Evolutionary conservation across 2,888 invertebrate species (phyloP).

Genomic region (Hypsopygia costalis): DNA sequence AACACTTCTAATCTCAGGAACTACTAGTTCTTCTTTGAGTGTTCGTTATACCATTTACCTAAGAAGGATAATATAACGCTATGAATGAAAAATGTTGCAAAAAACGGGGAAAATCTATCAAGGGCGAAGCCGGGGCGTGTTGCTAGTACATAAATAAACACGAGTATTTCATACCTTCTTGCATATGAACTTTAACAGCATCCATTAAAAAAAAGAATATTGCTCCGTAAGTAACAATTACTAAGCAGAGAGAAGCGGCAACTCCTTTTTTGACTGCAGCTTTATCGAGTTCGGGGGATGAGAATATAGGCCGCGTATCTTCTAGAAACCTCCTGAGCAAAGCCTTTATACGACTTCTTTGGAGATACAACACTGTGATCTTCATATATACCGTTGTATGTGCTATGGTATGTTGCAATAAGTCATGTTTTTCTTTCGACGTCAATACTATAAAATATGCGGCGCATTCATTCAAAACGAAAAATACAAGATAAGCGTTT

Average conservation of each 20-base stretch:
- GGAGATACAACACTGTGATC: constrained; percentile 32
- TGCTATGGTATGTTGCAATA: constrained; percentile 37
- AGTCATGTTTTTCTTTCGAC: constrained; percentile 38
- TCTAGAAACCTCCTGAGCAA: constrained; percentile 42
- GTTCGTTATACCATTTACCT: too few relatives aligned
- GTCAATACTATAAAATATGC: constrained; percentile 36
- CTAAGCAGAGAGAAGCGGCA: constrained; percentile 22
- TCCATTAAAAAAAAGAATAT: constrained; percentile 29
- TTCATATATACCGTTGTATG: constrained; percentile 38
- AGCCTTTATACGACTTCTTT: constrained; percentile 29
- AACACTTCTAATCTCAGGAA: too few relatives aligned
- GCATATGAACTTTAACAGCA: constrained; percentile 29
- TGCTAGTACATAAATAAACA: too few relatives aligned
- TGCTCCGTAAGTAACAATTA: constrained; percentile 23
- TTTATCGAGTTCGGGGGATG: constrained; percentile 29
- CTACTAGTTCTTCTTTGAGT: too few relatives aligned
- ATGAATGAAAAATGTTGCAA: too few relatives aligned
- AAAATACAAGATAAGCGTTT: constrained; percentile 30
- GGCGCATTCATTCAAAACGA: constrained; percentile 32
- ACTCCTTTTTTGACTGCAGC: constrained; percentile 32
- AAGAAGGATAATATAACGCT: too few relatives aligned
- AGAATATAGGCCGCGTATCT: constrained; percentile 25
- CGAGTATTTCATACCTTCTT: too few relatives aligned
- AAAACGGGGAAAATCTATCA: too few relatives aligned
- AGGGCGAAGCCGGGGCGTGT: too few relatives aligned